phyloP scores from a whole-genome alignment of 1,140 invertebrate genomes.

The Bombus huntii region DNA sequence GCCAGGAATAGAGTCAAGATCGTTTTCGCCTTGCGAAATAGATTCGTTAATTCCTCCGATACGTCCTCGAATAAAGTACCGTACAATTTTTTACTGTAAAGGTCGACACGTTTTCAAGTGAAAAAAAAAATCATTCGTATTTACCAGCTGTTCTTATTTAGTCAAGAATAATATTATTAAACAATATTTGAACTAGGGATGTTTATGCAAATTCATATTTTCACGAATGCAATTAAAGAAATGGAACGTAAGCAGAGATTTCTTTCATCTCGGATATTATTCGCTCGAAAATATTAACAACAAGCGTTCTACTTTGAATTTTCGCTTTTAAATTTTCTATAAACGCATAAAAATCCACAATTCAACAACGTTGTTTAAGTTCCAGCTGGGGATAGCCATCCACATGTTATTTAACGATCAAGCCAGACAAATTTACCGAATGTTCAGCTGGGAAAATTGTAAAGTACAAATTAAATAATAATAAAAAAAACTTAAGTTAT shows the following conservation, averaged over 20 bases:
- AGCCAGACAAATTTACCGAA: too few species aligned
- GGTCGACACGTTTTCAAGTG: background rate
- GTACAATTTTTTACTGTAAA: constrained; percentile 69
- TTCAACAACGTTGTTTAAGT: background rate
- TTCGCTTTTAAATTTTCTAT: background rate
- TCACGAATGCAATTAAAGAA: background rate
- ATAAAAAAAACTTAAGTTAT: background rate
- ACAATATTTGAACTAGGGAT: rapidly evolving
- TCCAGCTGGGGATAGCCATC: too few species aligned
- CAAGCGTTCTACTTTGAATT: background rate
- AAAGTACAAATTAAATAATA: background rate
- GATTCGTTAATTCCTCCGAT: constrained; percentile 65
- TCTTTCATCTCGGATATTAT: too few species aligned
- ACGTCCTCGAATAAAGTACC: constrained; percentile 59
- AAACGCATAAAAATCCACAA: too few species aligned
- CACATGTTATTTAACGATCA: too few species aligned
- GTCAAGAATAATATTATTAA: background rate
- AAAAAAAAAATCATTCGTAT: too few species aligned
- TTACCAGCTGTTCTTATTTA: background rate
- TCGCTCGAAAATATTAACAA: background rate
- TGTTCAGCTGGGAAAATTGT: background rate
- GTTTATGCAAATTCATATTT: background rate
- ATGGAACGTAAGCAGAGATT: too few species aligned
- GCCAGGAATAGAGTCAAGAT: constrained; percentile 71
- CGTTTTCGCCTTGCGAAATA: constrained; percentile 72